These are phyloP conservation scores for Vultur gryphus DNA, from an alignment of 2,797 vertebrate genomes.

Conservation along the genomic window DNA sequence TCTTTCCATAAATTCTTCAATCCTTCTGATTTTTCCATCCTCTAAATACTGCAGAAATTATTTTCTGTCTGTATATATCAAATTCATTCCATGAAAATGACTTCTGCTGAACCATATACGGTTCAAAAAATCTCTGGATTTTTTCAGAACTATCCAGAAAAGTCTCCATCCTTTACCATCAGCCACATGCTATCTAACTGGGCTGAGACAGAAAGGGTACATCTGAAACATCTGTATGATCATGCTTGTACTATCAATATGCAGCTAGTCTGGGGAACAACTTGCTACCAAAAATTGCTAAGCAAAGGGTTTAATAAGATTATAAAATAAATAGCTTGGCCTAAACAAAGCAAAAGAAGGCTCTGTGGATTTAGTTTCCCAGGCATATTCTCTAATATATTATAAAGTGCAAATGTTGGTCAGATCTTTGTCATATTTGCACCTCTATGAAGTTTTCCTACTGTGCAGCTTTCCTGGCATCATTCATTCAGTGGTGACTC, in stretches of 20 bases:
- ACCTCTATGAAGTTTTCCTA: neutral
- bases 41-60: neutral
- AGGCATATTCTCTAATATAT: neutral
- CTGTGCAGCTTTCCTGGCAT: neutral
- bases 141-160: neutral
- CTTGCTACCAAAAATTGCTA: neutral
- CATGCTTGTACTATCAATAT: neutral
- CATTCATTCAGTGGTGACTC: neutral
- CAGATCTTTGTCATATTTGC: neutral
- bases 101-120: neutral
- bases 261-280: neutral
- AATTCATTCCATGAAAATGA: neutral
- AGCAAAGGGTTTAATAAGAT: rapidly evolving
- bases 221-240: rapidly evolving
- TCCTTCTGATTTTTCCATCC: neutral
- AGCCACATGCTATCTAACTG: neutral
- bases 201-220: neutral
- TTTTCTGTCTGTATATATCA: neutral
- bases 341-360: neutral
- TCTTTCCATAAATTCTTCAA: neutral
- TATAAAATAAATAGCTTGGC: neutral
- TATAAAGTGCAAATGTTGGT: neutral
- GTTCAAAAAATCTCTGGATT: neutral
- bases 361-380: neutral
- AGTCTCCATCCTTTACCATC: neutral